These are phyloP conservation scores for Temnothorax rugatulus DNA, from an alignment of 2,888 invertebrate genomes.

Conservation along the genomic window DNA sequence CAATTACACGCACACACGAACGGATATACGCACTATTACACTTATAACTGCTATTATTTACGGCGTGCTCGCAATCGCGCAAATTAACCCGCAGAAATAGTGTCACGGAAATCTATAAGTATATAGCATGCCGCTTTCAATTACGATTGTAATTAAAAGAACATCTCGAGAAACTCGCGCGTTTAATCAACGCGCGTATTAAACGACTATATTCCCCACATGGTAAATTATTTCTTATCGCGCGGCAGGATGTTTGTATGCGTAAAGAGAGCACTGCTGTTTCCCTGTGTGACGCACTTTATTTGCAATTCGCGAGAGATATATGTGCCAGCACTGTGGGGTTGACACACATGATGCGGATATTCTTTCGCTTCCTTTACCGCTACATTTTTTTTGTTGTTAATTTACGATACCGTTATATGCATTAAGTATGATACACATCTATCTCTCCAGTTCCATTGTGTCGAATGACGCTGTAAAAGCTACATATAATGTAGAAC, in stretches of 20 bases:
- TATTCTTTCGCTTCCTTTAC: not conserved
- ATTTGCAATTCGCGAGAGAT: slow-evolving; percentile 9
- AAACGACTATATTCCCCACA: slow-evolving; percentile 34
- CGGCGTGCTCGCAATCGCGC: not conserved
- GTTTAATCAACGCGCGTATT: slow-evolving; percentile 26
- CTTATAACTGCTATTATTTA: slow-evolving; percentile 36
- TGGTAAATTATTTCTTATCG: slow-evolving; percentile 43
- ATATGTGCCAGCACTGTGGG: not conserved
- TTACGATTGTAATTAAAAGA: slow-evolving; percentile 36
- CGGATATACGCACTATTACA: slow-evolving; percentile 34
- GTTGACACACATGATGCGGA: not conserved
- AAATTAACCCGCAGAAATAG: not conserved
- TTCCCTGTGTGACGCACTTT: not conserved
- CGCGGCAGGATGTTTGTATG: not conserved
- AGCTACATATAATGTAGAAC: not conserved
- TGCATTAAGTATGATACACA: not conserved
- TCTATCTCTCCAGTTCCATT: not conserved
- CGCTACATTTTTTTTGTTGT: not conserved
- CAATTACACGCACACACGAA: slow-evolving; percentile 1
- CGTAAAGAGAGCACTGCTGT: not conserved
- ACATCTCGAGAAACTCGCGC: slow-evolving; percentile 1
- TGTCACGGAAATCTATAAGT: slow-evolving; percentile 27
- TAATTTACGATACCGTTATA: not conserved
- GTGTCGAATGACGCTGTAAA: not conserved
- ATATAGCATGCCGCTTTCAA: slow-evolving; percentile 24